Evolutionary conservation across 2,888 invertebrate species (phyloP).

Genomic region (Lingula anatina): DNA sequence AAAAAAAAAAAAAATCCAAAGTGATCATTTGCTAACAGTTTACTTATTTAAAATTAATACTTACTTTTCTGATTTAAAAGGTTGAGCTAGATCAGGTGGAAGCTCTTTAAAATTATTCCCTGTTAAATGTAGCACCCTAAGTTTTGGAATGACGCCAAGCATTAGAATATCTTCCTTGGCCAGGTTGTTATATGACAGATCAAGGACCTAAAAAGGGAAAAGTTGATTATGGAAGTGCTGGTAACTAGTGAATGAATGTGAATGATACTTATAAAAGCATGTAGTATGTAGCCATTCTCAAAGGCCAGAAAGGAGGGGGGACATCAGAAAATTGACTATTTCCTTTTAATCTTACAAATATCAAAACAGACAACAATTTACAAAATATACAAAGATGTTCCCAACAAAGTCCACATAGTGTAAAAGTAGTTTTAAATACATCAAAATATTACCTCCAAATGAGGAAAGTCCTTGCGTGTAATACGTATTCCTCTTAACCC

Average conservation of each 20-base stretch:
- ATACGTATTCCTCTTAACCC: slow-evolving; percentile 39
- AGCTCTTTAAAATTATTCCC: slow-evolving; percentile 42
- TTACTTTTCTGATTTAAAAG: slow-evolving; percentile 28
- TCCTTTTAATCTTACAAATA: neutral
- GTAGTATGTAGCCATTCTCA: no score
- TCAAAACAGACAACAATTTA: neutral
- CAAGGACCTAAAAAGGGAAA: slow-evolving; percentile 34
- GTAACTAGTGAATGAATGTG: no score
- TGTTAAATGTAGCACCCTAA: slow-evolving; percentile 43
- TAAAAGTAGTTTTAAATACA: no score
- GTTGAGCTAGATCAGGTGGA: slow-evolving; percentile 40
- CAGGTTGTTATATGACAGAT: slow-evolving; percentile 50
- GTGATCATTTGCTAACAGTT: no score
- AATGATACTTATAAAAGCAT: no score
- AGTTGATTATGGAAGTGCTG: neutral
- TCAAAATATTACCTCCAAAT: slow-evolving; percentile 34
- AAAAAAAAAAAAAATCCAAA: no score
- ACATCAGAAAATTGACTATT: neutral
- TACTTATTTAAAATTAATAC: no score
- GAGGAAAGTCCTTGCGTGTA: slow-evolving; percentile 30
- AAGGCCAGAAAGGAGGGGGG: no score
- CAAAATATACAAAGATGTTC: no score
- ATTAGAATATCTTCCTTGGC: slow-evolving; percentile 41
- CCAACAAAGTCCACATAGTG: no score
- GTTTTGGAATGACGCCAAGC: slow-evolving; percentile 35